Evolutionary conservation across 2,888 invertebrate species (phyloP).

Genomic region (Oxytorus armatus): DNA sequence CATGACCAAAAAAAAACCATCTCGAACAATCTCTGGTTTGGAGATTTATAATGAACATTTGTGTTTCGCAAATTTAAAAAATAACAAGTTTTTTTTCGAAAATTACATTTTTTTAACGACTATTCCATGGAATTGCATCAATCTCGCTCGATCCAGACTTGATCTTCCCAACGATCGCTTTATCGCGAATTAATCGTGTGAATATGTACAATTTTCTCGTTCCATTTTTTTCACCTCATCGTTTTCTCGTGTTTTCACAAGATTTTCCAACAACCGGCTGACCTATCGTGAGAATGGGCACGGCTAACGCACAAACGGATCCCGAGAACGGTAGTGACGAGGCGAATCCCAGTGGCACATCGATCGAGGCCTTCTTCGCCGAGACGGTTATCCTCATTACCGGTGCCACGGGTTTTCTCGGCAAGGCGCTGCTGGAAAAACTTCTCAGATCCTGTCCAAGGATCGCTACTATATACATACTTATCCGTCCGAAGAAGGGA

Average conservation of each 20-base stretch:
- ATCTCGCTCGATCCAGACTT: too few species aligned
- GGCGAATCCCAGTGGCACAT: conserved; percentile 73
- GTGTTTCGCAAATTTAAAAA: too few species aligned
- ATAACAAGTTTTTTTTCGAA: too few species aligned
- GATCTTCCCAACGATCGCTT: too few species aligned
- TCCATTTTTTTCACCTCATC: background rate
- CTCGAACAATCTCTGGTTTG: too few species aligned
- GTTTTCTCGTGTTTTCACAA: conserved; percentile 45
- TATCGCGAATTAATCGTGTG: too few species aligned
- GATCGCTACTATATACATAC: conserved; percentile 91
- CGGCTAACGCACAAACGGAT: conserved; percentile 77
- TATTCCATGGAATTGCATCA: too few species aligned
- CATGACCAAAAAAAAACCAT: too few species aligned
- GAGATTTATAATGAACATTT: too few species aligned
- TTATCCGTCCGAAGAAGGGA: conserved; percentile 92
- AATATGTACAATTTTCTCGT: too few species aligned
- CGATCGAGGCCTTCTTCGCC: conserved; percentile 85
- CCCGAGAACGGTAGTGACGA: conserved; percentile 73
- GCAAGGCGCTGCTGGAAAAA: conserved; percentile 97
- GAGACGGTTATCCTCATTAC: conserved; percentile 86
- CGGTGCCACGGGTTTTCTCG: conserved; percentile 95
- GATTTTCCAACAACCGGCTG: conserved; percentile 65
- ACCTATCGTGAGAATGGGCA: conserved; percentile 76
- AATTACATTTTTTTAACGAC: too few species aligned
- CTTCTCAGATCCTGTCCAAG: conserved; percentile 93